Percentiles rank a stretch among this genome's conserved stretches.
phyloP scores from a whole-genome alignment of 2,113 vertebrate genomes.

The Zosterops pallidus region DNA sequence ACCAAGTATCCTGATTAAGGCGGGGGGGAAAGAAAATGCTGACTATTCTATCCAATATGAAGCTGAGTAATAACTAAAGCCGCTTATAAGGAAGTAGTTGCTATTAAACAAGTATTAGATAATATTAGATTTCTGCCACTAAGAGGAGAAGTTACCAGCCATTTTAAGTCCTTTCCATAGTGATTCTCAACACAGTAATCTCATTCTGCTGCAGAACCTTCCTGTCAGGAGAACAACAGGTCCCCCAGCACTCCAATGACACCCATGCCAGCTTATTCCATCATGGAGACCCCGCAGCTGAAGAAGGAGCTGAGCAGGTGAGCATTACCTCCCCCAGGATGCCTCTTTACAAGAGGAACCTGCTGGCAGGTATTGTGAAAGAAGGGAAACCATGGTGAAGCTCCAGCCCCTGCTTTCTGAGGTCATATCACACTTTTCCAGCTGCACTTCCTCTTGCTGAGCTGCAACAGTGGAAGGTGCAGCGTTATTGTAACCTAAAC shows the following conservation, averaged over 20 bases:
- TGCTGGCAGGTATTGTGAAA: neutral
- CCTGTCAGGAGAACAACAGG: conserved; percentile 41
- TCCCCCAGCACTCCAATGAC: conserved; percentile 80
- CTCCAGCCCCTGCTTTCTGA: neutral
- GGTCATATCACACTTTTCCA: neutral
- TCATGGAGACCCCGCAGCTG: conserved; percentile 92
- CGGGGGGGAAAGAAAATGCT: neutral
- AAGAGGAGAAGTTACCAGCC: neutral
- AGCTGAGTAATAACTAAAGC: neutral
- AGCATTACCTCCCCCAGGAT: neutral
- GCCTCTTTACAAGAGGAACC: neutral
- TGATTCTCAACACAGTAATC: neutral
- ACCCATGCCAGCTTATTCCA: conserved; percentile 89
- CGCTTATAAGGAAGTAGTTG: neutral
- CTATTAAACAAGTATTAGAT: neutral
- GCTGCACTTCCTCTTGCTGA: neutral
- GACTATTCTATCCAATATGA: neutral
- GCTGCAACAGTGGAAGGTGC: neutral
- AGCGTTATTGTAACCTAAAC: neutral
- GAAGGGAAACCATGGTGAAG: neutral
- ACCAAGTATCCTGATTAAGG: neutral
- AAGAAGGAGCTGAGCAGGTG: conserved; percentile 90
- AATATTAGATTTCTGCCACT: neutral
- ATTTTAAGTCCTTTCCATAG: neutral
- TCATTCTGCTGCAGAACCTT: conserved; percentile 64